Evolutionary conservation across 2,113 vertebrate species (phyloP), one percentile per base, ranked within the genome.

Genomic region (Scalopus aquaticus): DNA sequence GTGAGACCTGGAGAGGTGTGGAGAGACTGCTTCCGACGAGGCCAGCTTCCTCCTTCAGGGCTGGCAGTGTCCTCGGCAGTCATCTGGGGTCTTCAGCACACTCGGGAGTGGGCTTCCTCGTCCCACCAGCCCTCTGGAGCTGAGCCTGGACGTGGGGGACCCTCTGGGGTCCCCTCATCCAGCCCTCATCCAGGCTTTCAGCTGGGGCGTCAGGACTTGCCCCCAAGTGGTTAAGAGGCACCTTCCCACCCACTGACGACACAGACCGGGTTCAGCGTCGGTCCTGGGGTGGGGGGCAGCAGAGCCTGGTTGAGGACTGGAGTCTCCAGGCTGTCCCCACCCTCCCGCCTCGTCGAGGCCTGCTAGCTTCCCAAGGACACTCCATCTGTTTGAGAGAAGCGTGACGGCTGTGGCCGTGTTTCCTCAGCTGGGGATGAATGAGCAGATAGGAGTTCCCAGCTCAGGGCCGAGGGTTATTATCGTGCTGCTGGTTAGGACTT

Each of bases 361-460:
- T 0, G 35, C 1, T 32, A 54, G 42, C 6, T 46, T 85, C 86
- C 35, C 49, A 79, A 58, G 84, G 78, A 73, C 70, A 87, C 26
- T n/a, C 35, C 74, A 56, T 89, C 91, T 82, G 42, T 65, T 58
- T 60, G 39, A 58, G 39, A 28, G 62, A 76, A 80, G 49, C 24
- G 22, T 49, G 84, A 49, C 88, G 44, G 42, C 28, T 54, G 32
- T 32, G 58, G 32, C 22, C 28, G 1, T 5, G 3, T 28, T 72
- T 65, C 62, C 54, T 54, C 88, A 96, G 80, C 84, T 82, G 46
- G 54, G 56, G 81, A 69, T 78, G 67, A 49, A 95, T 69, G 42
- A 85, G 62, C 12, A 46, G 54, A 49, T 49, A 65, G 24, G 51
- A 77, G 8, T 4, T 9, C 30, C 35, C 46, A 37, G 30, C 60